Conservation (phyloP, 2,113 vertebrate species). For the Gobiocypris rarus region DNA sequence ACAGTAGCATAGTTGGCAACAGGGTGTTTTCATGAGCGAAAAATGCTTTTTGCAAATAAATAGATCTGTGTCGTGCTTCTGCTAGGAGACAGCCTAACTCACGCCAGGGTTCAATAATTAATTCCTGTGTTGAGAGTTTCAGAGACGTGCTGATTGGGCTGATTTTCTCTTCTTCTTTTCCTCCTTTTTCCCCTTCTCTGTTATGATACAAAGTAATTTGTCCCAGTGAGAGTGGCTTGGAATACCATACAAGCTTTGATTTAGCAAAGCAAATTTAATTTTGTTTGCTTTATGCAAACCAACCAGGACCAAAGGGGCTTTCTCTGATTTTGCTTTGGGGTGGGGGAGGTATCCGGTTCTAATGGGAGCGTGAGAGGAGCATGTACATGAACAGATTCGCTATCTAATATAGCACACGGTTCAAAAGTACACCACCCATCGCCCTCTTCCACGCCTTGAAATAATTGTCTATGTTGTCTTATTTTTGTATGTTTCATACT, state of each 20-base stretch:
- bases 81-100: constrained; percentile 85
- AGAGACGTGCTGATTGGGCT: constrained; percentile 96
- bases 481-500: constrained; percentile 61
- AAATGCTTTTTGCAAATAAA: constrained; percentile 77
- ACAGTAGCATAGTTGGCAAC: constrained; percentile 53
- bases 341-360: constrained; percentile 70
- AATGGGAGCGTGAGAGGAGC: constrained; percentile 88
- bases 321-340: constrained; percentile 48
- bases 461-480: constrained; percentile 74
- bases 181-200: constrained; percentile 91
- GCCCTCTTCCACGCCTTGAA: constrained; percentile 68
- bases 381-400: constrained; percentile 91
- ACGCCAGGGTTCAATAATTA: constrained; percentile 95
- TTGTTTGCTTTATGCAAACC: constrained; percentile 99
- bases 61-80: constrained; percentile 84
- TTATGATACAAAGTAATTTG: constrained; percentile 99
- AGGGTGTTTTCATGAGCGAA: constrained; percentile 71
- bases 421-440: constrained; percentile 75
- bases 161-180: constrained; percentile 66
- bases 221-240: constrained; percentile 96
- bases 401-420: constrained; percentile 89
- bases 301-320: constrained; percentile 85
- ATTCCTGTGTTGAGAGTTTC: constrained; percentile 98
- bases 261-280: constrained; percentile 99
- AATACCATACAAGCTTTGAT: constrained; percentile 99